Conservation (phyloP, 1,140 invertebrate genomes). For the Plodia interpunctella region DNA sequence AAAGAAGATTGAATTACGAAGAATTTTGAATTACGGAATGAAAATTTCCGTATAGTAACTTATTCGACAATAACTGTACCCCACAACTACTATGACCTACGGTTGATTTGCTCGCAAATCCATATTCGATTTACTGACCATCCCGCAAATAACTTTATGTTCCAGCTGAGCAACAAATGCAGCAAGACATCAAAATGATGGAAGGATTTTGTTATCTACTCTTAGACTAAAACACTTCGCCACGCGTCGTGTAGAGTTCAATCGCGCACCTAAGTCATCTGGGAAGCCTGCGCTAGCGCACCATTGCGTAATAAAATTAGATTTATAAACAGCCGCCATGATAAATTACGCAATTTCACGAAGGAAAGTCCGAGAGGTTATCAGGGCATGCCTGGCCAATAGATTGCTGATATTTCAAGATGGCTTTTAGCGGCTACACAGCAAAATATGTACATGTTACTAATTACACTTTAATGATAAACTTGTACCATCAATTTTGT, state of each 20-base stretch:
- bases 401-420: background rate
- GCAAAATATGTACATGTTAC: background rate
- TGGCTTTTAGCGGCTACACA: background rate
- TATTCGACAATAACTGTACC: background rate
- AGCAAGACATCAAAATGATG: too few species aligned
- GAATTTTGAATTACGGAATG: too few species aligned
- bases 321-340: conserved; percentile 36
- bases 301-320: conserved; percentile 32
- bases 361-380: conserved; percentile 32
- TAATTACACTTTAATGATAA: too few species aligned
- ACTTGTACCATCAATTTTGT: too few species aligned
- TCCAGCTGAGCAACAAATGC: too few species aligned
- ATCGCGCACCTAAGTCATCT: too few species aligned
- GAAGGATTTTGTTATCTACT: too few species aligned
- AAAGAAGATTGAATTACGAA: too few species aligned
- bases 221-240: too few species aligned
- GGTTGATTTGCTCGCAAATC: background rate
- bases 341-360: conserved; percentile 41
- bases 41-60: too few species aligned
- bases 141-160: background rate
- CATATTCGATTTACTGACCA: conserved; percentile 10
- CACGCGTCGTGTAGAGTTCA: too few species aligned
- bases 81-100: background rate
- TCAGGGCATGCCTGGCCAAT: conserved; percentile 3
- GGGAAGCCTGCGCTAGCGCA: background rate